These are phyloP conservation scores for Sardinella longiceps DNA, from an alignment of 2,797 vertebrate species.

Conservation along the genomic window DNA sequence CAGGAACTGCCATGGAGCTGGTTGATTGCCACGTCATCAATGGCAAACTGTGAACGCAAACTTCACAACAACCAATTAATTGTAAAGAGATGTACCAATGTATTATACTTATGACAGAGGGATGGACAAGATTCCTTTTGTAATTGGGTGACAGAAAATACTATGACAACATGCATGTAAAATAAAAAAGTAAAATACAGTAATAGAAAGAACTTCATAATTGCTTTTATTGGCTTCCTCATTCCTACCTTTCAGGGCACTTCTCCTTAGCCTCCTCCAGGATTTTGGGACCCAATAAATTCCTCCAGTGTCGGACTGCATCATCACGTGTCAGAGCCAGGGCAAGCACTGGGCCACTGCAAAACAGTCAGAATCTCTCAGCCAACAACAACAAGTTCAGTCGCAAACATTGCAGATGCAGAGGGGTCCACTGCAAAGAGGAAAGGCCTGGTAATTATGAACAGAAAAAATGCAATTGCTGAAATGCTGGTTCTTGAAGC, in stretches of 20 bases:
- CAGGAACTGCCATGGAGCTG: conserved; percentile 75
- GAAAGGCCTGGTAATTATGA: background rate
- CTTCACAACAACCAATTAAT: conserved; percentile 55
- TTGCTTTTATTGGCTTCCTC: background rate
- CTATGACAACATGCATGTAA: too few relatives aligned
- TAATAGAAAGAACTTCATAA: background rate
- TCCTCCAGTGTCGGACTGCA: conserved; percentile 45
- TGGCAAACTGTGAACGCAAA: conserved; percentile 63
- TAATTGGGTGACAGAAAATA: too few relatives aligned
- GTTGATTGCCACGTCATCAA: conserved; percentile 54
- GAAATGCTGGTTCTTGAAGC: background rate
- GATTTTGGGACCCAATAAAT: conserved; percentile 40
- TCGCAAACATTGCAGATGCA: too few relatives aligned
- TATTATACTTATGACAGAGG: background rate
- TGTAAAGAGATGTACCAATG: background rate
- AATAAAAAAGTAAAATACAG: background rate
- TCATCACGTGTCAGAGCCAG: conserved; percentile 41
- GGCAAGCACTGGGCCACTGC: conserved; percentile 44
- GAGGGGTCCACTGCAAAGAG: too few relatives aligned
- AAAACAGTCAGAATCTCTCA: background rate
- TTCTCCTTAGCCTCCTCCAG: conserved; percentile 35
- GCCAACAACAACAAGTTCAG: background rate
- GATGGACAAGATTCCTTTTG: background rate
- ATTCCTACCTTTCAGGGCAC: conserved; percentile 36
- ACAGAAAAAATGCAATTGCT: background rate